Conservation (phyloP, 2,113 vertebrate species). For the Anser brachyrhynchus region DNA sequence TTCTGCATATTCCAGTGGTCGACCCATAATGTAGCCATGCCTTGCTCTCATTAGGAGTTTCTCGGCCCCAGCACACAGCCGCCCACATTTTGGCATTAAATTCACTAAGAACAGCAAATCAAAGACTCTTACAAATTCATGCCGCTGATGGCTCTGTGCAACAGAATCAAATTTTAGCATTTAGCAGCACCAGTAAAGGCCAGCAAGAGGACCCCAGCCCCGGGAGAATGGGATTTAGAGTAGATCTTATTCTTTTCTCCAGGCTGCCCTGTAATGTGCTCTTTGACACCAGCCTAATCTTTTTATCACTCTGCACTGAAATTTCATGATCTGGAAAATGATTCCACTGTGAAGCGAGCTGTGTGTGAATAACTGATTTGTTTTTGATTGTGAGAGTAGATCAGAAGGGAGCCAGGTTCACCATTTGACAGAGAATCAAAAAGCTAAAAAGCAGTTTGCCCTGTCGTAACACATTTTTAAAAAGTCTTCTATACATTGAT, state of each 20-base stretch:
- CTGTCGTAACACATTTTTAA: background rate
- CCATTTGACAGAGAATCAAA: background rate
- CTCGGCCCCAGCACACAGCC: background rate
- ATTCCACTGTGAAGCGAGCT: background rate
- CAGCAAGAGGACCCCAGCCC: background rate
- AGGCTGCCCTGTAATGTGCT: conserved; percentile 21
- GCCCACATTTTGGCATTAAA: background rate
- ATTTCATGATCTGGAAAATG: conserved; percentile 53
- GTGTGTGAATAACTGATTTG: conserved; percentile 22
- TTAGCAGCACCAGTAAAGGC: background rate
- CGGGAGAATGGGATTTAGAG: background rate
- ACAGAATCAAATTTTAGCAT: background rate
- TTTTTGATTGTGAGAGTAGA: background rate
- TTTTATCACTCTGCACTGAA: conserved; percentile 41
- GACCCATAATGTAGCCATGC: fast-evolving
- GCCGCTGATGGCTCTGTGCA: background rate
- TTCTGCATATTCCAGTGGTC: background rate
- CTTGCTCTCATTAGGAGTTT: background rate
- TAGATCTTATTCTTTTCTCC: conserved; percentile 10
- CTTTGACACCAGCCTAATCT: conserved; percentile 30
- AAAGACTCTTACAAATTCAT: background rate
- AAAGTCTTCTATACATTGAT: background rate
- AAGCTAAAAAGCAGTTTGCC: conserved; percentile 1
- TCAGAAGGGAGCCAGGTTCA: conserved; percentile 26
- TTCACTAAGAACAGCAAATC: background rate